These are phyloP conservation scores for Heliconius eleuchia DNA, from an alignment of 1,140 invertebrate species.

Conservation along the genomic window DNA sequence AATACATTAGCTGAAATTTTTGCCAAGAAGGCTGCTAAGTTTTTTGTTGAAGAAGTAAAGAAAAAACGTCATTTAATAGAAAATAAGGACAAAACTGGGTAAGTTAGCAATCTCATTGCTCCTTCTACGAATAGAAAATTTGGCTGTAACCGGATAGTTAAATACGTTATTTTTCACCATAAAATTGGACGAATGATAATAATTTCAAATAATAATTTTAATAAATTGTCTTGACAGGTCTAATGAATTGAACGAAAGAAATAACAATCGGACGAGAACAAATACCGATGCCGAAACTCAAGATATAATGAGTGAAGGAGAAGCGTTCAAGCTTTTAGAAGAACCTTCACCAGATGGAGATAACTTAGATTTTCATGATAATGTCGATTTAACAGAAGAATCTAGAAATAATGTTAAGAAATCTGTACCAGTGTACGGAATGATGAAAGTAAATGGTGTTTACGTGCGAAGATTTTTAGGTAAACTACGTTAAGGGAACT, in stretches of 20 bases:
- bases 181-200: too few relatives aligned
- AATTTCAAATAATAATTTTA: background rate
- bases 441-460: slow-evolving; percentile 53
- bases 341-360: slow-evolving; percentile 53
- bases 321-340: slow-evolving; percentile 43
- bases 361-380: slow-evolving; percentile 38
- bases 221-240: slow-evolving; percentile 9
- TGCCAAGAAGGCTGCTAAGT: slow-evolving; percentile 44
- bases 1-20: slow-evolving; percentile 47
- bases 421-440: slow-evolving; percentile 38
- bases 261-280: background rate
- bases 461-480: slow-evolving; percentile 49
- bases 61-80: slow-evolving; percentile 33
- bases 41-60: slow-evolving; percentile 46
- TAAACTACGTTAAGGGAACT: slow-evolving; percentile 16
- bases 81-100: slow-evolving; percentile 7
- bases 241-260: background rate
- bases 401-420: slow-evolving; percentile 31
- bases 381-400: slow-evolving; percentile 21
- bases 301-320: slow-evolving; percentile 36
- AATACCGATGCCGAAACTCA: slow-evolving; percentile 19
- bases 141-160: too few relatives aligned
- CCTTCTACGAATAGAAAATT: background rate
- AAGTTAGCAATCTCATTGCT: background rate
- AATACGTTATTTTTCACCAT: too few relatives aligned